Percentiles rank a stretch among this genome's conserved stretches.
These are phyloP conservation scores for Sula dactylatra DNA, from an alignment of 2,113 vertebrate genomes.

Conservation along the genomic window DNA sequence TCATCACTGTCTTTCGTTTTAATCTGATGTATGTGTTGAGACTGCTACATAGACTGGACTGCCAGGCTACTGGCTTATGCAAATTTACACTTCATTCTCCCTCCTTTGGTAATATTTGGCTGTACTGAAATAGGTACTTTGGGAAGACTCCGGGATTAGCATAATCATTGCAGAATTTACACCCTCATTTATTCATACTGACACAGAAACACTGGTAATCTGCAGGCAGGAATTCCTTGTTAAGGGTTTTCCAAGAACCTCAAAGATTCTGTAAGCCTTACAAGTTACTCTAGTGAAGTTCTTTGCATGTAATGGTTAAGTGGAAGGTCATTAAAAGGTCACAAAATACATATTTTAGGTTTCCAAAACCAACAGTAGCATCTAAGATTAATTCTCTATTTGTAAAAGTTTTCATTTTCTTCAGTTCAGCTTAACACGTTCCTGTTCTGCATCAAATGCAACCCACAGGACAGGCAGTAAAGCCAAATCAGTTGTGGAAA, in stretches of 20 bases:
- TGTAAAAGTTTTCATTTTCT: neutral
- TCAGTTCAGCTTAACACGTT: neutral
- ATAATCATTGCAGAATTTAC: neutral
- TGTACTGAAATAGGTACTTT: neutral
- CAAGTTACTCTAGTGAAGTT: neutral
- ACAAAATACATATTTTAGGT: neutral
- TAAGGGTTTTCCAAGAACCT: neutral
- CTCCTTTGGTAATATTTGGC: neutral
- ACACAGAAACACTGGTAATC: neutral
- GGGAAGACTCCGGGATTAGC: neutral
- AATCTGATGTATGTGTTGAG: neutral
- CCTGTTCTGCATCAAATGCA: neutral
- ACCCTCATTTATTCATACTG: neutral
- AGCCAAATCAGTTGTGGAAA: neutral
- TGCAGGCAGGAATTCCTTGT: neutral
- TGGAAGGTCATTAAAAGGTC: neutral
- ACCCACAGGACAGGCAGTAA: neutral
- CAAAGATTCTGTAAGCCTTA: neutral
- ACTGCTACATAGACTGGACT: neutral
- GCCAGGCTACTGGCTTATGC: neutral
- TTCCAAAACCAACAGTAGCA: neutral
- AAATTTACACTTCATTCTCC: neutral
- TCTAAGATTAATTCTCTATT: neutral
- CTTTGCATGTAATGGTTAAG: neutral
- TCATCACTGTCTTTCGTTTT: neutral